These are phyloP conservation scores for Sanderia malayensis DNA, from an alignment of 30 jellyfish, hydroid and myxozoan species.

Conservation along the genomic window DNA sequence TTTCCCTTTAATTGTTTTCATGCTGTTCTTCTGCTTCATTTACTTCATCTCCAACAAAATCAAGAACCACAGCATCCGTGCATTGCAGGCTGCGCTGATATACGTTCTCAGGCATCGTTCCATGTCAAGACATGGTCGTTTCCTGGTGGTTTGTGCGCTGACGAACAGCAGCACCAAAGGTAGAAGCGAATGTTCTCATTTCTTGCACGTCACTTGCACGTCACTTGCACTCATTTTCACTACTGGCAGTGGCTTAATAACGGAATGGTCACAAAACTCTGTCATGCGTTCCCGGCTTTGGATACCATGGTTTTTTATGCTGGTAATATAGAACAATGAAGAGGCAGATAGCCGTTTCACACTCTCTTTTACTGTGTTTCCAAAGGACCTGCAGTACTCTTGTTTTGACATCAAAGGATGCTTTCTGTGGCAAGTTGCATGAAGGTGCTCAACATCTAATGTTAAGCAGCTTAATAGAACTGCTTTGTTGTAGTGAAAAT, in stretches of 20 bases:
- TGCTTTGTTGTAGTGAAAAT: slow-evolving; percentile 13
- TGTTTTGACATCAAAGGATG: slow-evolving; percentile 28
- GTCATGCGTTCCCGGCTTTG: slow-evolving; percentile 48
- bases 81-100: slow-evolving; percentile 21
- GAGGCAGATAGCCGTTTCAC: slow-evolving; percentile 43
- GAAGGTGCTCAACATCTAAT: slow-evolving; percentile 29
- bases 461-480: slow-evolving; percentile 18
- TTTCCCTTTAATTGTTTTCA: slow-evolving; percentile 24
- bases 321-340: slow-evolving; percentile 16
- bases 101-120: slow-evolving; percentile 24
- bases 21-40: slow-evolving; percentile 7
- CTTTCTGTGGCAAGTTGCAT: slow-evolving; percentile 30
- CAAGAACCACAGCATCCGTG: slow-evolving; percentile 32
- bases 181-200: slow-evolving; percentile 43
- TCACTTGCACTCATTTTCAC: slow-evolving; percentile 35
- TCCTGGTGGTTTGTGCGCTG: slow-evolving; percentile 44
- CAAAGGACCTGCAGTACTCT: slow-evolving; percentile 33
- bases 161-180: slow-evolving; percentile 50
- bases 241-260: slow-evolving; percentile 37
- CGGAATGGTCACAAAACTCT: slow-evolving; percentile 34
- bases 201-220: slow-evolving; percentile 21
- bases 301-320: slow-evolving; percentile 38
- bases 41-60: neutral
- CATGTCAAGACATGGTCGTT: slow-evolving; percentile 28
- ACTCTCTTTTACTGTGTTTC: slow-evolving; percentile 32